Evolutionary conservation across 2,888 invertebrate genomes (phyloP), one percentile per base, ranked within the genome.

Genomic region (Lymantria monacha): DNA sequence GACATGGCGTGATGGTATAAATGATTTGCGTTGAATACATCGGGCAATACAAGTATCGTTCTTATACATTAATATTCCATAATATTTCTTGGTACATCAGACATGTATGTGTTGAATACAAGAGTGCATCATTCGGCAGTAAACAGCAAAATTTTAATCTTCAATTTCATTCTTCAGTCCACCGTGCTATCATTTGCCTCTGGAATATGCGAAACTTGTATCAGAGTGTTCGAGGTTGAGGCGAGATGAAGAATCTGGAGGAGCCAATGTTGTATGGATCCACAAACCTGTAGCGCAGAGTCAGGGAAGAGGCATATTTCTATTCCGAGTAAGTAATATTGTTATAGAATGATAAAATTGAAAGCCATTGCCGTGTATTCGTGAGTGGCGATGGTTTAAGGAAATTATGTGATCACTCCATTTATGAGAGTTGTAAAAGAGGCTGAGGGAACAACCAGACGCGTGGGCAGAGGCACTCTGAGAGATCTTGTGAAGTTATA

Each of bases 271-370:
- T 33, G 93, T 95, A n/a, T 97, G 97, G 97, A 97, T 97, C 57
- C 97, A 96, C 76, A 97, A 97, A 73, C 97, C 97, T 0, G 96
- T 96, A 0, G 95, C 96, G 0, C 95, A 96, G 79, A 97, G 96
- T 65, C 95, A 97, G 81, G 97, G 97, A 9, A 92, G 94, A 71
- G 97, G 97, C 45, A 97, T 97, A 57, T 95, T 96, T 70, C 83
- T 97, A 30, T 97, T 97, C 80, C 92, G 95, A 77, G 96, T 96
- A 87, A 83, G 61, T 58, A 38, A 31, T 36, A 30, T 12, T 37
- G 11, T 10, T 12, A 37, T 37, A 37, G 11, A 37, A 10, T n/a
- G n/a, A n/a, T 9, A 9, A 33, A 33, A 33, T 10, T 9, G 7
- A 33, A 9, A 33, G 33, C 33, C 33, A 10, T 33, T 33, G 33